phyloP scores from a whole-genome alignment of 1,140 invertebrate genomes.

The Drosophila bifasciata region DNA sequence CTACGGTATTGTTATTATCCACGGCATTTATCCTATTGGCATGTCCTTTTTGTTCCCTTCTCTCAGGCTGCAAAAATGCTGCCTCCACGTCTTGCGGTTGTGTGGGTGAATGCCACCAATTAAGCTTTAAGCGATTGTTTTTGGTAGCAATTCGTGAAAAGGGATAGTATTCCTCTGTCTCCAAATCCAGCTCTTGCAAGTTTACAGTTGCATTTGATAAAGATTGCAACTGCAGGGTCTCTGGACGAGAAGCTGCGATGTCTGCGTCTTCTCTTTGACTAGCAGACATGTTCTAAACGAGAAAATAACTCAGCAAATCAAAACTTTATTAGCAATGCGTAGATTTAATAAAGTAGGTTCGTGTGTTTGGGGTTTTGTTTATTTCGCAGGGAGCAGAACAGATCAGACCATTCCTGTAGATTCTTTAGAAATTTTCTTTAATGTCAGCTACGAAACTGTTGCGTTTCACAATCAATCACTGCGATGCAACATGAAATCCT shows the following conservation, averaged over 20 bases:
- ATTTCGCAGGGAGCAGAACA: no score
- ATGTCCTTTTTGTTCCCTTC: background rate
- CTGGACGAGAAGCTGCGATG: conserved; percentile 16
- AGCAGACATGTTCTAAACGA: conserved; percentile 33
- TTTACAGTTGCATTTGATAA: background rate
- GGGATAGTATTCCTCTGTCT: conserved; percentile 9
- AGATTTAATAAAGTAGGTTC: background rate
- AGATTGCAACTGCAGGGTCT: conserved; percentile 50
- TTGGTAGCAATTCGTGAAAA: conserved; percentile 62
- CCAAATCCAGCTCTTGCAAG: background rate
- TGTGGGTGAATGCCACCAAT: conserved; percentile 71
- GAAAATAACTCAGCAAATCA: background rate
- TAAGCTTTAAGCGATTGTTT: conserved; percentile 68
- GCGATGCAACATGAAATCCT: background rate
- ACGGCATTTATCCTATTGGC: conserved; percentile 3
- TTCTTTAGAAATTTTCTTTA: background rate
- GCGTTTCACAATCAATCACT: background rate
- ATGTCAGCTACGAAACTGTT: conserved; percentile 54
- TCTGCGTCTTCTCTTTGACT: conserved; percentile 9
- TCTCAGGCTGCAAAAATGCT: background rate
- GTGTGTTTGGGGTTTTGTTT: conserved; percentile 6
- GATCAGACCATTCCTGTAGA: background rate
- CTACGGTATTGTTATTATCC: conserved; percentile 55
- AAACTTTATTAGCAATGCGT: no score
- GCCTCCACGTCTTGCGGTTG: conserved; percentile 21